A percentile compares a stretch with the other conserved stretches of the same genome.
Evolutionary conservation across 2,888 invertebrate genomes (phyloP).

Genomic region (Junonia oenone): DNA sequence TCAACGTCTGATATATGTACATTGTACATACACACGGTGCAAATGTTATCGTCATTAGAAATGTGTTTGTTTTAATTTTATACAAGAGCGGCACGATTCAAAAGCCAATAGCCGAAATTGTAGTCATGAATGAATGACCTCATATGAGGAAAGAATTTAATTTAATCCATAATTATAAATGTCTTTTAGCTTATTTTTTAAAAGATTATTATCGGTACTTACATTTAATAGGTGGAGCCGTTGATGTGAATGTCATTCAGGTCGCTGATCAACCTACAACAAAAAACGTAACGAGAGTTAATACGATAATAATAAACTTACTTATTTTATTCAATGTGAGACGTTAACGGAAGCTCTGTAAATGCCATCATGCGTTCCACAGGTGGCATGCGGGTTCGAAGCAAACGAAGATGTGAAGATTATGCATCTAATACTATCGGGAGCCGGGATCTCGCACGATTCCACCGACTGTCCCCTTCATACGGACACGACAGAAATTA

Average conservation of each 20-base stretch:
- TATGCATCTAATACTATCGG: constrained; percentile 56
- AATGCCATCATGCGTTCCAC: constrained; percentile 43
- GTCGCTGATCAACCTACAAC: constrained; percentile 63
- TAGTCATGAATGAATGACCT: constrained; percentile 2
- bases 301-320: constrained; percentile 27
- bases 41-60: constrained; percentile 41
- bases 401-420: constrained; percentile 51
- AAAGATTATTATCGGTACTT: constrained; percentile 39
- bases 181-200: not conserved
- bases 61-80: constrained; percentile 16
- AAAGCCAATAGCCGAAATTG: constrained; percentile 1
- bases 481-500: constrained; percentile 55
- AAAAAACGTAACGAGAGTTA: constrained; percentile 37
- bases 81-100: constrained; percentile 1
- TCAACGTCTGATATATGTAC: constrained; percentile 42
- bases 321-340: not conserved
- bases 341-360: constrained; percentile 34
- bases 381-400: constrained; percentile 38
- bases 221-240: constrained; percentile 66
- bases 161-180: constrained; percentile 3
- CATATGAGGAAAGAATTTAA: not conserved
- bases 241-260: constrained; percentile 65
- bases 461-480: constrained; percentile 37
- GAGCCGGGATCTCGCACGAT: constrained; percentile 62
- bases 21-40: constrained; percentile 35